phyloP scores from a whole-genome alignment of 2,797 vertebrate genomes.

The Manis pentadactyla region DNA sequence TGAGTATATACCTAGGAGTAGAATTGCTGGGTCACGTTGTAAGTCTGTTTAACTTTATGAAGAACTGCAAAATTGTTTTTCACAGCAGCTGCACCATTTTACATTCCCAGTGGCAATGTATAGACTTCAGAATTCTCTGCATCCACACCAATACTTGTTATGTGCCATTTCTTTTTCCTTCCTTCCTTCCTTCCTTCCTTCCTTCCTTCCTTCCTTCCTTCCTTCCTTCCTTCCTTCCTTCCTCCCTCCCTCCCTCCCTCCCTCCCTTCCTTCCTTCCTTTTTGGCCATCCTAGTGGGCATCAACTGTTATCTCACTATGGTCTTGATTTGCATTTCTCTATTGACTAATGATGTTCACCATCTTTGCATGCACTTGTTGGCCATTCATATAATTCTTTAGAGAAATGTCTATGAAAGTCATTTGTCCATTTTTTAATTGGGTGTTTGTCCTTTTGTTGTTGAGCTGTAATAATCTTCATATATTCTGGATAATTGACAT shows the following conservation, averaged over 20 bases:
- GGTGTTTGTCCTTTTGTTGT: neutral
- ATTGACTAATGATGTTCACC: neutral
- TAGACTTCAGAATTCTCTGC: neutral
- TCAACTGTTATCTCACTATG: neutral
- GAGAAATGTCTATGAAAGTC: neutral
- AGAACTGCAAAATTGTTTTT: neutral
- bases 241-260: neutral
- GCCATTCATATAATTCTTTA: neutral
- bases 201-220: neutral
- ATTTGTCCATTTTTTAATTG: neutral
- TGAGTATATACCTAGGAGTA: neutral
- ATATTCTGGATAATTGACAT: neutral
- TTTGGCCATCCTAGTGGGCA: neutral
- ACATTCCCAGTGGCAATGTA: conserved; percentile 5
- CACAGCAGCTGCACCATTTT: neutral
- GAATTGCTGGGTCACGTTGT: neutral
- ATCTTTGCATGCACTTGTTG: neutral
- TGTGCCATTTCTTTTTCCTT: neutral
- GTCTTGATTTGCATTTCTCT: conserved; percentile 9
- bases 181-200: neutral
- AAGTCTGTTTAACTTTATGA: conserved; percentile 24
- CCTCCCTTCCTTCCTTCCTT: neutral
- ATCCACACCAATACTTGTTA: neutral
- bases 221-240: neutral
- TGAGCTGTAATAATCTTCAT: neutral